Base-by-base conservation (phyloP, 2,113 vertebrate genomes). In the Brachirus orientalis region DNA sequence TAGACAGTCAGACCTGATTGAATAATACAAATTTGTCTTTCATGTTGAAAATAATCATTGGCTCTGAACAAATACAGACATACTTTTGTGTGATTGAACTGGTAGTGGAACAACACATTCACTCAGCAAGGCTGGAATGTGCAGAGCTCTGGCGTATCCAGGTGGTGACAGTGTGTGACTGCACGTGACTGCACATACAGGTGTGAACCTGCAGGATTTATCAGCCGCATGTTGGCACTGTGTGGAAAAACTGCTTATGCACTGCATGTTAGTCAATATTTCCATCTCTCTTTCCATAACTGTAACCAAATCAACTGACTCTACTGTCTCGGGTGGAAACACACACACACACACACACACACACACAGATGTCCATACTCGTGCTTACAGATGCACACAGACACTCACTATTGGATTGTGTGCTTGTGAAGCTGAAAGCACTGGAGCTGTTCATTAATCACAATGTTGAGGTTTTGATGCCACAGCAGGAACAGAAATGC, bases 401-500 rank as follows among this genome's bases (percentile, higher is more conserved):
- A 47, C 28, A 17, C 28, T 33, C 73, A 68, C 75, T 57, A 47
- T 48, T 85, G 56, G 66, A 59, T 67, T 38, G 58, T 71, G 62
- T 87, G 89, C 89, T 87, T 79, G 69, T 52, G 76, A 71, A 79
- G 89, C 86, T 82, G 79, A 91, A 91, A 82, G 65, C 61, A 63
- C 57, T 69, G 69, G 75, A 67, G 61, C 63, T 37, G 55, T 81
- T 89, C 88, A 89, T 89, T 91, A 89, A 90, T 89, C 89, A 88
- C 77, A 20, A 53, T 37, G 72, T 83, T 88, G 72, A 82, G 75
- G 81, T 85, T 87, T 87, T 86, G 87, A 88, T 88, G 84, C 68
- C 78, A 88, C 87, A 86, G 87, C 87, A 89, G 83, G 87, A 90
- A 86, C 58, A 35, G 70, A 86, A 86, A 81, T 70, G 82, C 84